Conservation (phyloP, 1,140 invertebrate species). For the Tetramorium alpestre region DNA sequence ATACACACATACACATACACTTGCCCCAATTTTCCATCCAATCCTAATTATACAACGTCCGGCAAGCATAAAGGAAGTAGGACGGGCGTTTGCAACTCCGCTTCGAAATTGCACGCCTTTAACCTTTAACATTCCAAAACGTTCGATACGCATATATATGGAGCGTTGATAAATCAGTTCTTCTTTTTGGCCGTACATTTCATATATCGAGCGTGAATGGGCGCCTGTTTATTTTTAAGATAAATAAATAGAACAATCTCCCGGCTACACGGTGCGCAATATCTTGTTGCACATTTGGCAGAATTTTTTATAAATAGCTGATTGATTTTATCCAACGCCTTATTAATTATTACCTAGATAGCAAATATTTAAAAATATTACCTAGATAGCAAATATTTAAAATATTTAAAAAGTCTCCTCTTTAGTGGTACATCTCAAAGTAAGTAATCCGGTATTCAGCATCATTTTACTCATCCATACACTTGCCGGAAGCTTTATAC, state of each 20-base stretch:
- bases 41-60: constrained; percentile 54
- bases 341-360: not conserved
- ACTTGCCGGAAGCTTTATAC: not conserved
- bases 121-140: constrained; percentile 50
- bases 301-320: not conserved
- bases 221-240: constrained; percentile 47
- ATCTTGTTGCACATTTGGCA: not conserved
- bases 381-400: not conserved
- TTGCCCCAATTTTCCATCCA: constrained; percentile 48
- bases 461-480: not conserved
- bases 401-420: not conserved
- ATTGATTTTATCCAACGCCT: not conserved
- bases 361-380: not conserved
- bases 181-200: constrained; percentile 20
- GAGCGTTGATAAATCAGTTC: constrained; percentile 24
- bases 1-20: not conserved
- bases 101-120: constrained; percentile 39
- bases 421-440: not conserved
- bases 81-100: constrained; percentile 28
- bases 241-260: constrained; percentile 37
- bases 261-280: not conserved
- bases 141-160: constrained; percentile 28
- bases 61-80: constrained; percentile 43
- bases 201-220: constrained; percentile 15
- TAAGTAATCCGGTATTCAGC: not conserved